phyloP scores from a whole-genome alignment of 1,140 invertebrate species.

The Cotesia typhae region DNA sequence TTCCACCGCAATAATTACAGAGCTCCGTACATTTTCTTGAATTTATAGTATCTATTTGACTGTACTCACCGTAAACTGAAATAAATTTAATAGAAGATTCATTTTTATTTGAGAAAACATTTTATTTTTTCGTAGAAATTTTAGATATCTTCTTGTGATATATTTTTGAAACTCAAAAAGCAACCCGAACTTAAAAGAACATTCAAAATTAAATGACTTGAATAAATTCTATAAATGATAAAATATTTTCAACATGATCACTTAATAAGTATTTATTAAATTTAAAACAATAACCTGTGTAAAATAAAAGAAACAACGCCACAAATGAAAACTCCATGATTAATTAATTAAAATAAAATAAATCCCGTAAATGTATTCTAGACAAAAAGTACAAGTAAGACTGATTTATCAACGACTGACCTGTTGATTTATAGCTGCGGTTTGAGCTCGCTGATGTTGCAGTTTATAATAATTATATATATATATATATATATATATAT shows the following conservation, averaged over 20 bases:
- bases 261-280: too few species aligned
- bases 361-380: too few species aligned
- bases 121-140: neutral
- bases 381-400: too few species aligned
- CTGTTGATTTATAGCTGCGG: too few species aligned
- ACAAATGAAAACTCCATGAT: too few species aligned
- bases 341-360: too few species aligned
- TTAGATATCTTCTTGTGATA: too few species aligned
- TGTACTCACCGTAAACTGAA: slow-evolving; percentile 29
- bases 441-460: neutral
- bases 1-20: slow-evolving; percentile 35
- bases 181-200: neutral
- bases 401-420: too few species aligned
- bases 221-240: too few species aligned
- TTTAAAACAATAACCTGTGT: neutral
- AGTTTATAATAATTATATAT: too few species aligned
- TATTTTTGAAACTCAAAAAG: neutral
- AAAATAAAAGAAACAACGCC: neutral
- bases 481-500: too few species aligned
- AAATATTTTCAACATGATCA: too few species aligned
- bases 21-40: slow-evolving; percentile 36
- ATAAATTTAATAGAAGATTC: neutral
- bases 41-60: slow-evolving; percentile 31
- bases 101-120: neutral
- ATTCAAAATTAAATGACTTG: neutral